A percentile compares a stretch with the other conserved stretches of the same genome.
phyloP scores from a whole-genome alignment of 2,888 invertebrate species.

The Lasiommata megera region DNA sequence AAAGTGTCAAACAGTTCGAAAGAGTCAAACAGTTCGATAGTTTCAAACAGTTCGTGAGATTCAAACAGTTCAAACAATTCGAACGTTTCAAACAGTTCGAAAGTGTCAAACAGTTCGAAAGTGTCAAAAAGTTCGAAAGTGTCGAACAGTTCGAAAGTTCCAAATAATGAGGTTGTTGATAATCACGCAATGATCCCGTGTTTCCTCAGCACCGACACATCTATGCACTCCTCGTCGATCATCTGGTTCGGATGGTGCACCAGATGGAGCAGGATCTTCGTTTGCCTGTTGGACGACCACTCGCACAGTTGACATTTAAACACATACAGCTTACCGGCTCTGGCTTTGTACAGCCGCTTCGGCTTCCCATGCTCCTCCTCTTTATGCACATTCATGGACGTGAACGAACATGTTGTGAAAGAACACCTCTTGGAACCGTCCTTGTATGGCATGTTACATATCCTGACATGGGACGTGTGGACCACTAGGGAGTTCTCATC shows the following conservation, averaged over 20 bases:
- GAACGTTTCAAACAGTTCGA: no score
- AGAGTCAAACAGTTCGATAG: no score
- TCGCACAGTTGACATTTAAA: constrained; percentile 51
- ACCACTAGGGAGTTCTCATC: constrained; percentile 17
- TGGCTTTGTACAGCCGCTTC: constrained; percentile 15
- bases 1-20: no score
- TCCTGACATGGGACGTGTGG: constrained; percentile 26
- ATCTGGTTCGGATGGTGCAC: constrained; percentile 63
- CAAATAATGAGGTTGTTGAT: background rate
- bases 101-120: no score
- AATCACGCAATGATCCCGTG: constrained; percentile 37
- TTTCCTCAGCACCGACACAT: constrained; percentile 43
- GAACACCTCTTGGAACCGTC: constrained; percentile 31
- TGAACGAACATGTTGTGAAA: constrained; percentile 30
- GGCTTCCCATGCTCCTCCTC: constrained; percentile 22
- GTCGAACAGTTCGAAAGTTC: no score
- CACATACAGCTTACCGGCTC: constrained; percentile 22
- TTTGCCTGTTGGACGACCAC: constrained; percentile 47
- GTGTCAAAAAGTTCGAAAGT: no score
- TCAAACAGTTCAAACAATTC: no score
- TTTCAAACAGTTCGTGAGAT: no score
- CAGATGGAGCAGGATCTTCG: constrained; percentile 57
- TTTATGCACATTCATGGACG: constrained; percentile 33
- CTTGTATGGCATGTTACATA: constrained; percentile 29
- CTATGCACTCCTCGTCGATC: constrained; percentile 45